Percentiles rank a stretch among this genome's conserved stretches.
Conservation (phyloP, 2,797 vertebrate genomes). For the Acrocephalus scirpaceus region DNA sequence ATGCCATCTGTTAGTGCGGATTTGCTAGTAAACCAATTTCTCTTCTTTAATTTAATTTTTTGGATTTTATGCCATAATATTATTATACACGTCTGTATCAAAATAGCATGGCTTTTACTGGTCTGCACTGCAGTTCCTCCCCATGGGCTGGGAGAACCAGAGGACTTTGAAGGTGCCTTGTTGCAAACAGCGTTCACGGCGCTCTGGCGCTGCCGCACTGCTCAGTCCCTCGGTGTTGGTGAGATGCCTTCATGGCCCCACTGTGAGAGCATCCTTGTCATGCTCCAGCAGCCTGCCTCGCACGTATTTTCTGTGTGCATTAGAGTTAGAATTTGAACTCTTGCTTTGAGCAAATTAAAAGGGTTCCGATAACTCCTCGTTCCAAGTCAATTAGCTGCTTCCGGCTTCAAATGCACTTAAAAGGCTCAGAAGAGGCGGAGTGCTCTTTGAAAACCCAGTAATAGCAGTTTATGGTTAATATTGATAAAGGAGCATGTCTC, state of each 20-base stretch:
- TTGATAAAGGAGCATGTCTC: neutral
- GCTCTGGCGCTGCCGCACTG: accelerated
- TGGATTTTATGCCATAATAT: accelerated
- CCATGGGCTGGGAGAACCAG: accelerated
- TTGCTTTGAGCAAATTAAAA: slow-evolving; percentile 32
- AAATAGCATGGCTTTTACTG: accelerated
- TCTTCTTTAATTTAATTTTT: neutral
- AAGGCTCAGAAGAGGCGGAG: neutral
- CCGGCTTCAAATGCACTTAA: neutral
- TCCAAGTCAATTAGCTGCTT: slow-evolving; percentile 44
- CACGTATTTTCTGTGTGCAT: neutral
- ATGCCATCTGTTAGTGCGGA: accelerated
- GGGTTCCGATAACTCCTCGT: neutral
- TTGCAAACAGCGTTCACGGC: accelerated
- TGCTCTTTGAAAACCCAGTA: neutral
- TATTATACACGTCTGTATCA: accelerated
- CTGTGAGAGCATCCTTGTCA: neutral
- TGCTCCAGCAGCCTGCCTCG: neutral
- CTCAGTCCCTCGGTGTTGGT: neutral
- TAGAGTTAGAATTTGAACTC: neutral
- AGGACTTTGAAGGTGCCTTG: neutral
- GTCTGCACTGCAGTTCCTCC: accelerated
- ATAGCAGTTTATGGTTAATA: neutral
- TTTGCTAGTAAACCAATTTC: neutral
- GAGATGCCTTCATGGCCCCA: neutral